Evolutionary conservation across 2,888 invertebrate genomes (phyloP).

Genomic region (Neoitamus cyanurus): DNA sequence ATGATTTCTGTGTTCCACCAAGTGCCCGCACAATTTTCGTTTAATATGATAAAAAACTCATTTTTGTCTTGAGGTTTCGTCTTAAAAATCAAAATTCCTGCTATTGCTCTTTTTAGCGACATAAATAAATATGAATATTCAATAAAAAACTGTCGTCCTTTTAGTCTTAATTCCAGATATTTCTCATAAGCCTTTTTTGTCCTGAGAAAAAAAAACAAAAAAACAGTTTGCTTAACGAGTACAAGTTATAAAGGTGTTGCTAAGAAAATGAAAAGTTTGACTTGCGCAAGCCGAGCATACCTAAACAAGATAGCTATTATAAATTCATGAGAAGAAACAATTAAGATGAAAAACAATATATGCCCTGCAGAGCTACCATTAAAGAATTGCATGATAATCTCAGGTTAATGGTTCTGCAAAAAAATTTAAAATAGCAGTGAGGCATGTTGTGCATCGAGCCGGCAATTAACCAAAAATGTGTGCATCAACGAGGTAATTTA

Average conservation of each 20-base stretch:
- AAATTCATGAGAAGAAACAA: not conserved
- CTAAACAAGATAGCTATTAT: not conserved
- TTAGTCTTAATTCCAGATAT: no score
- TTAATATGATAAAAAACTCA: no score
- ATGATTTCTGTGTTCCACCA: no score
- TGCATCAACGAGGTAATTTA: not conserved
- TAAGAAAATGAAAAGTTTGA: not conserved
- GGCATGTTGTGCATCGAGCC: not conserved
- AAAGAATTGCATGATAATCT: not conserved
- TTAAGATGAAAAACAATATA: not conserved
- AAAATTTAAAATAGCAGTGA: not conserved
- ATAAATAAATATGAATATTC: no score
- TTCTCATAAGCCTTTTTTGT: no score
- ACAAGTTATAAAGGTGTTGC: not conserved
- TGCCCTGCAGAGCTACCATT: not conserved
- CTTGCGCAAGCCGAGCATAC: not conserved
- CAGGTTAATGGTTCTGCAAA: not conserved
- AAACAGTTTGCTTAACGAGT: no score
- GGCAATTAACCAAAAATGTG: not conserved
- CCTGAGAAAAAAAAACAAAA: no score
- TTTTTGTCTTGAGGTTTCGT: no score
- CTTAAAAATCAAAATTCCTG: no score
- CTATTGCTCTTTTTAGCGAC: no score
- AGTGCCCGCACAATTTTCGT: no score
- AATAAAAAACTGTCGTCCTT: no score